Base-by-base conservation (phyloP, 2,888 invertebrate genomes). In the Lepidochrysops patricia region DNA sequence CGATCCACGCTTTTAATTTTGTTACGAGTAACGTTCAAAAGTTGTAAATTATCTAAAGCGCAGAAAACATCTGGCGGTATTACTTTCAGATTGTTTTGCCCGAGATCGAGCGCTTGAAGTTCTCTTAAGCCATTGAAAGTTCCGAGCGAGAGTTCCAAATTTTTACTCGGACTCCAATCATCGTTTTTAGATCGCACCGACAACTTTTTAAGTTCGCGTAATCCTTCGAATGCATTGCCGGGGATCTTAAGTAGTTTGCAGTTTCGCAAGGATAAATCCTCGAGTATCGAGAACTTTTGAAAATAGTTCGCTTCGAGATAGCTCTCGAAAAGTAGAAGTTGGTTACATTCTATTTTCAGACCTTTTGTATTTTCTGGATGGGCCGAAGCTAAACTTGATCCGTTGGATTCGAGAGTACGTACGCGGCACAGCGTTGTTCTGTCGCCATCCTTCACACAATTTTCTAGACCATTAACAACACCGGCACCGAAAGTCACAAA, bases 11-110 rank as follows among this genome's bases (percentile, higher is more conserved):
- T 94, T 70, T 93, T 92, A 29, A 97, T 91, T 67, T 93, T 93
- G 84, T 97, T 97, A 62, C 92, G 88, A 37, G 97, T 96, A 66
- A 97, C 78, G 86, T 97, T 97, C 29, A 97, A 84, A 67, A 93
- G 91, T 85, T 96, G 95, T 61, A 97, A 89, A 81, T 94, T 95
- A 65, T 92, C 91, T 76, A 96, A 82, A 4, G 93, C 92, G 81
- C 97, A 97, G 76, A 96, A 94, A 60, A 93, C 92, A 73, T 93
- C 94, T 48, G 94, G 93, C 0, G 97, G 96, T 73, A 97, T 82
- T 25, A 91, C 90, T 70, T 94, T 92, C 60, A 97, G 90, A 81
- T 96, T 96, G 80, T 96, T 97, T 79, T 94, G 92, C 64, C 93
- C 92, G 75, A 97, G 84, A 79, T 96, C 94, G 60, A 97, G 87